Base-by-base conservation (phyloP, 2,888 invertebrate genomes). In the Tachina grossa region DNA sequence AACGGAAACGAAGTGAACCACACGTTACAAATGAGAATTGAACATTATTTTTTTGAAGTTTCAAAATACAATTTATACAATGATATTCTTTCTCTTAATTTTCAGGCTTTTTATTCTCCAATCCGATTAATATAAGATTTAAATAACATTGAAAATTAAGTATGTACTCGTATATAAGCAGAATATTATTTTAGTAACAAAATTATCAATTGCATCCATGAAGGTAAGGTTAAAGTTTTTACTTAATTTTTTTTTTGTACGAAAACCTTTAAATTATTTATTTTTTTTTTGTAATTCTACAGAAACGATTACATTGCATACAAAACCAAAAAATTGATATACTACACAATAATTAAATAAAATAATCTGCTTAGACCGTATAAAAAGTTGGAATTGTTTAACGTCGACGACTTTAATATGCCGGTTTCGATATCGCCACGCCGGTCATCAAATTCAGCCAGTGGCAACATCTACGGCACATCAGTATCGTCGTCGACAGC, bases 391-490 rank as follows among this genome's bases (percentile, higher is more conserved):
- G 16, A 53, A 78, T 69, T 82, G 45, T 65, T 72, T 49, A 80
- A 57, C 59, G 71, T 76, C 49, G 79, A 83, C 53, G 51, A 53
- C 65, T 78, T 84, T 88, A 93, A 92, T 93, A 93, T 93, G 93
- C 93, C 93, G 92, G 92, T 93, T 63, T 65, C 79, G 90, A 92
- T 92, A 90, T 92, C 93, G 90, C 91, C 93, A 88, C 90, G 92
- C 90, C 90, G 93, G 90, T 92, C 92, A 88, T 91, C 93, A 89
- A 89, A 91, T 88, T 91, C 92, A 89, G 90, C 90, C 89, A 91
- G 92, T 90, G 91, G 92, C 90, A 92, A 91, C 90, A 90, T 92
- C 75, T 93, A 92, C 90, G 90, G 92, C 90, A 91, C 92, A 88
- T 90, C 92, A 87, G 89, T 91, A 86, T 88, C 91, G 87, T 90